Percentiles rank a stretch among this genome's conserved stretches.
Evolutionary conservation across 1,140 invertebrate genomes (phyloP).

Genomic region (Delia radicum): DNA sequence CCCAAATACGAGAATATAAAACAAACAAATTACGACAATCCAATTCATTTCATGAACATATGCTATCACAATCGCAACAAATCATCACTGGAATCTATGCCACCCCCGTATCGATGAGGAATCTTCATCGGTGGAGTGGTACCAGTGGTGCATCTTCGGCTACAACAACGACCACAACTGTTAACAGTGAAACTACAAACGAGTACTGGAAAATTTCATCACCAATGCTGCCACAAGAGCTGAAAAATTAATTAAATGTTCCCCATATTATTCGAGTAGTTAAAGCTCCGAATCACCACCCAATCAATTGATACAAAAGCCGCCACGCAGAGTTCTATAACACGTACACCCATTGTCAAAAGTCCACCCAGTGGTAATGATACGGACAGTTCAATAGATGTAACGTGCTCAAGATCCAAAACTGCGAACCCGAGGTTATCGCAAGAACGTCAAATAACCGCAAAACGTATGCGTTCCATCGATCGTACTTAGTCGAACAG

Average conservation of each 20-base stretch:
- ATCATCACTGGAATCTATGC: constrained; percentile 43
- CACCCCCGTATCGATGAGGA: constrained; percentile 50
- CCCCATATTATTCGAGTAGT: constrained; percentile 70
- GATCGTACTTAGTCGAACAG: constrained; percentile 57
- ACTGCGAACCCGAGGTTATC: constrained; percentile 62
- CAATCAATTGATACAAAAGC: constrained; percentile 62
- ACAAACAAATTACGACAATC: constrained; percentile 62
- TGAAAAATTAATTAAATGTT: constrained; percentile 64
- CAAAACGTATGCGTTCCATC: constrained; percentile 59
- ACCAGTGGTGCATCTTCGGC: constrained; percentile 47
- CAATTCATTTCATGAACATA: constrained; percentile 65
- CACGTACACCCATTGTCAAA: constrained; percentile 55
- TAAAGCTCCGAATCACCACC: constrained; percentile 68
- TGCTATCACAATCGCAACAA: constrained; percentile 57
- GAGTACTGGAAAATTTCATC: constrained; percentile 53
- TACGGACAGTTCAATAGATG: constrained; percentile 68
- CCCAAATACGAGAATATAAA: constrained; percentile 65
- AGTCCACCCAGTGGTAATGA: constrained; percentile 70
- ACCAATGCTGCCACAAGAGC: constrained; percentile 53
- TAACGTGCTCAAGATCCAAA: constrained; percentile 62
- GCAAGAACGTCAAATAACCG: constrained; percentile 62
- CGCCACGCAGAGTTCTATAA: constrained; percentile 59
- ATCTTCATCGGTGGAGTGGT: constrained; percentile 30
- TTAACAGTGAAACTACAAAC: constrained; percentile 43
- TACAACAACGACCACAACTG: constrained; percentile 49